Conservation (phyloP, 1,140 invertebrate species). For the Drosophila guanche region DNA sequence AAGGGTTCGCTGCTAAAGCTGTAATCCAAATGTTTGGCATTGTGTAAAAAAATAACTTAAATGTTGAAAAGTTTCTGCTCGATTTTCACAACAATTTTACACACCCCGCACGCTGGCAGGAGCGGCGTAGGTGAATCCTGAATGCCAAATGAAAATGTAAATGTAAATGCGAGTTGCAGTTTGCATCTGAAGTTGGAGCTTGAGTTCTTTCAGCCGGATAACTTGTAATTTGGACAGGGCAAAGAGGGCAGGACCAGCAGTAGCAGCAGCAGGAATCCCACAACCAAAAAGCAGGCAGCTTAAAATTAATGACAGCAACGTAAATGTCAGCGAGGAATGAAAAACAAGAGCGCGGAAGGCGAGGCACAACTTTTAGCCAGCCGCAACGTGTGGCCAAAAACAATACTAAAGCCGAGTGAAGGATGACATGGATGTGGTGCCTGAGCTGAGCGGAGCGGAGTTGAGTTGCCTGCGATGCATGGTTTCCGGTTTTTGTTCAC, state of each 20-base stretch:
- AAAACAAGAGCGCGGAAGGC: slow-evolving; percentile 62
- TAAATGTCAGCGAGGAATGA: slow-evolving; percentile 74
- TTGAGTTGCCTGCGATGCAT: slow-evolving; percentile 54
- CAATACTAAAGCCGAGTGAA: slow-evolving; percentile 61
- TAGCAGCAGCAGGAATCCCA: neutral
- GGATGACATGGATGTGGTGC: neutral
- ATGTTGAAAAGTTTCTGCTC: slow-evolving; percentile 28
- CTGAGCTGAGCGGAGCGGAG: slow-evolving; percentile 3
- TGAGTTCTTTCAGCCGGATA: slow-evolving; percentile 18
- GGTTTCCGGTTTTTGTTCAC: slow-evolving; percentile 80
- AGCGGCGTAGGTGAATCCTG: slow-evolving; percentile 30
- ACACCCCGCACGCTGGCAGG: neutral
- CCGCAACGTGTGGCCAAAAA: slow-evolving; percentile 73
- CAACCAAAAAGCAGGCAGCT: slow-evolving; percentile 57
- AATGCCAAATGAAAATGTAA: slow-evolving; percentile 24
- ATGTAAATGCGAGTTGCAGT: slow-evolving; percentile 18
- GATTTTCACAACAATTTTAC: slow-evolving; percentile 22
- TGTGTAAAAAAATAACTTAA: slow-evolving; percentile 18
- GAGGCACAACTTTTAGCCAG: slow-evolving; percentile 61
- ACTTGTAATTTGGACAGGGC: slow-evolving; percentile 37
- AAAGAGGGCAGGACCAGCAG: no score
- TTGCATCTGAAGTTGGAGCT: no score
- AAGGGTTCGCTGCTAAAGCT: neutral
- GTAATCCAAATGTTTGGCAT: slow-evolving; percentile 11
- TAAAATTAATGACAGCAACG: slow-evolving; percentile 77